Conservation (phyloP, 2,888 invertebrate species). For the Spatulosminthurus flaviceps region DNA sequence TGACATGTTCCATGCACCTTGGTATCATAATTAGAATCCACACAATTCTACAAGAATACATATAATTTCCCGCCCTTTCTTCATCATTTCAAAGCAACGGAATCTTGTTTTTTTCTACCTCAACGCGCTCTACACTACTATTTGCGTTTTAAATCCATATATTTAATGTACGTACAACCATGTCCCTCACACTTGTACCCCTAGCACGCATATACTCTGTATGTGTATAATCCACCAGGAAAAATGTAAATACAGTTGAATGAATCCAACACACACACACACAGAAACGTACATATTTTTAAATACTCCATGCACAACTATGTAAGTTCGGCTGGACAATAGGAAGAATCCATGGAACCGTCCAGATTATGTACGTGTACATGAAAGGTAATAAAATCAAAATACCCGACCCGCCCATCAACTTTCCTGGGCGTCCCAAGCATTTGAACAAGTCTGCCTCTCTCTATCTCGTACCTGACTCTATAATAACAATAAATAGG, state of each 20-base stretch:
- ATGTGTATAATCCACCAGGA: too few species aligned
- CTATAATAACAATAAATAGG: background rate
- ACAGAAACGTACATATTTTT: too few species aligned
- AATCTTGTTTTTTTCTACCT: slow-evolving; percentile 44
- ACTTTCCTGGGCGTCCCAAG: slow-evolving; percentile 53
- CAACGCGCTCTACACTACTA: background rate
- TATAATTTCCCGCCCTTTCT: slow-evolving; percentile 36
- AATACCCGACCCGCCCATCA: slow-evolving; percentile 58
- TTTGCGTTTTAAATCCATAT: background rate
- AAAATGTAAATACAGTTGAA: too few species aligned
- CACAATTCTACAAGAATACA: background rate
- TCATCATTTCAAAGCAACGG: slow-evolving; percentile 18
- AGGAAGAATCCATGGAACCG: too few species aligned
- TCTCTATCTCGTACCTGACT: too few species aligned
- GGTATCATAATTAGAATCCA: slow-evolving; percentile 37
- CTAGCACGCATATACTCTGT: too few species aligned
- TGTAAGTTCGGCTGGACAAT: too few species aligned
- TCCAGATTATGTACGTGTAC: slow-evolving; percentile 40
- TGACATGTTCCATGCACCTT: slow-evolving; percentile 31
- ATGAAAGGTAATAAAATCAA: slow-evolving; percentile 58
- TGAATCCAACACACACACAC: too few species aligned
- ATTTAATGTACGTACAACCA: too few species aligned
- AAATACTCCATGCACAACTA: too few species aligned
- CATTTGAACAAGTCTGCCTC: slow-evolving; percentile 19
- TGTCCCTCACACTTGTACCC: too few species aligned